Percentiles rank a stretch among this genome's conserved stretches.
Evolutionary conservation across 2,113 vertebrate species (phyloP).

Genomic region (Embiotoca jacksoni): DNA sequence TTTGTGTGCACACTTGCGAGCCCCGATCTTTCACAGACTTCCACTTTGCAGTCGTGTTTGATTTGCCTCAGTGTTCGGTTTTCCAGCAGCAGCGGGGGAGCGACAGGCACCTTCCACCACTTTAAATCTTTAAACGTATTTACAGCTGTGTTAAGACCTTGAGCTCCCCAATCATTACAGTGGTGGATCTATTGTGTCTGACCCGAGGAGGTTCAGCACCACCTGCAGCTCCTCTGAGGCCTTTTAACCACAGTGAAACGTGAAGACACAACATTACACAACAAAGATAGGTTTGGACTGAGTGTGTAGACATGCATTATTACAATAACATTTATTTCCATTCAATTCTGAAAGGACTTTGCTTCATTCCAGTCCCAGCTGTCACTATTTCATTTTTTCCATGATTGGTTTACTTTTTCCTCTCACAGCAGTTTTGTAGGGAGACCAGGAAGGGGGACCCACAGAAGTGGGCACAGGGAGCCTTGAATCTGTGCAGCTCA

Average conservation of each 20-base stretch:
- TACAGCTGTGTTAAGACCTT: slow-evolving; percentile 39
- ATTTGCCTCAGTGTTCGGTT: slow-evolving; percentile 20
- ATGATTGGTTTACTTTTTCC: no score
- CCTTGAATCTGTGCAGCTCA: no score
- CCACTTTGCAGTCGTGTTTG: slow-evolving; percentile 33
- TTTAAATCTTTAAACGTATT: slow-evolving; percentile 34
- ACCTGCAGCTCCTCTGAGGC: slow-evolving; percentile 8
- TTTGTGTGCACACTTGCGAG: background rate
- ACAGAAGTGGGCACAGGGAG: no score
- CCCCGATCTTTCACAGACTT: slow-evolving; percentile 33
- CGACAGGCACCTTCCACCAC: slow-evolving; percentile 27
- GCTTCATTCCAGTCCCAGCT: no score
- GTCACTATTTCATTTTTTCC: no score
- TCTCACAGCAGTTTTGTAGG: no score
- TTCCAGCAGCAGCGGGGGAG: slow-evolving; percentile 11
- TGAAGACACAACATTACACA: background rate
- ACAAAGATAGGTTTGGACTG: background rate
- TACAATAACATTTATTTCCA: background rate
- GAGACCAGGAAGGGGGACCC: no score
- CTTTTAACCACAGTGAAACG: background rate
- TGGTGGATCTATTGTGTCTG: background rate
- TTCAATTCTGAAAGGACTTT: background rate
- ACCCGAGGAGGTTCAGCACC: background rate
- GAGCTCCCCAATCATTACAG: background rate
- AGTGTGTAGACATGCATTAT: background rate